Percentiles rank a stretch among this genome's conserved stretches.
Conservation (phyloP, 2,888 invertebrate species). For the Pogonocherus hispidulus region DNA sequence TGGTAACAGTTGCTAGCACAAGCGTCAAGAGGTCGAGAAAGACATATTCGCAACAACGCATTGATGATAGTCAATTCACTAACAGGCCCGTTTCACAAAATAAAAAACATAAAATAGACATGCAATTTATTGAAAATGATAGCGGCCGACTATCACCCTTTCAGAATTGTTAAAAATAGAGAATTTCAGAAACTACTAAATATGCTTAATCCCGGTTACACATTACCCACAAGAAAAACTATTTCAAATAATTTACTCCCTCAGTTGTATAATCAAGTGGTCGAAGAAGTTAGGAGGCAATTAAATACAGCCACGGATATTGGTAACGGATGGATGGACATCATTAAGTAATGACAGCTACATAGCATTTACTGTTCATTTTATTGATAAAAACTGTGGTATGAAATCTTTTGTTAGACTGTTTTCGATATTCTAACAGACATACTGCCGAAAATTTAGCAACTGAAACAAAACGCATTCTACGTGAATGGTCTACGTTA, state of each 20-base stretch:
- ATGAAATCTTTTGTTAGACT: background rate
- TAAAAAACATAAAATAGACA: slow-evolving; percentile 12
- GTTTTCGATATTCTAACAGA: background rate
- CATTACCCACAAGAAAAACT: background rate
- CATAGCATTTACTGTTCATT: background rate
- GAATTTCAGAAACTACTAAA: background rate
- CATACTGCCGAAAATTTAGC: too few species aligned
- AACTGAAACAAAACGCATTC: background rate
- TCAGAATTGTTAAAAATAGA: background rate
- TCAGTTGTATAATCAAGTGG: background rate
- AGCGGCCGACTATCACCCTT: background rate
- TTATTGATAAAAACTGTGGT: background rate
- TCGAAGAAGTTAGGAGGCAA: background rate
- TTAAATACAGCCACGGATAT: slow-evolving; percentile 1
- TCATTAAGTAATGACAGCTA: slow-evolving; percentile 2
- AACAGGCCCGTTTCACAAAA: slow-evolving; percentile 6
- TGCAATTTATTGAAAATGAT: slow-evolving; percentile 15
- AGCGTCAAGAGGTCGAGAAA: slow-evolving; percentile 8
- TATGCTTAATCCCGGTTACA: slow-evolving; percentile 8
- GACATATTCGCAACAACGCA: slow-evolving; percentile 10
- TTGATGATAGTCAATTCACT: slow-evolving; percentile 3
- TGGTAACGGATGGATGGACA: background rate
- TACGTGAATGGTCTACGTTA: slow-evolving; percentile 10
- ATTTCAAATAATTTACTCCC: slow-evolving; percentile 11
- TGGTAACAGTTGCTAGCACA: too few species aligned